These are phyloP conservation scores for Perca fluviatilis DNA, from an alignment of 2,113 vertebrate genomes.

Conservation along the genomic window DNA sequence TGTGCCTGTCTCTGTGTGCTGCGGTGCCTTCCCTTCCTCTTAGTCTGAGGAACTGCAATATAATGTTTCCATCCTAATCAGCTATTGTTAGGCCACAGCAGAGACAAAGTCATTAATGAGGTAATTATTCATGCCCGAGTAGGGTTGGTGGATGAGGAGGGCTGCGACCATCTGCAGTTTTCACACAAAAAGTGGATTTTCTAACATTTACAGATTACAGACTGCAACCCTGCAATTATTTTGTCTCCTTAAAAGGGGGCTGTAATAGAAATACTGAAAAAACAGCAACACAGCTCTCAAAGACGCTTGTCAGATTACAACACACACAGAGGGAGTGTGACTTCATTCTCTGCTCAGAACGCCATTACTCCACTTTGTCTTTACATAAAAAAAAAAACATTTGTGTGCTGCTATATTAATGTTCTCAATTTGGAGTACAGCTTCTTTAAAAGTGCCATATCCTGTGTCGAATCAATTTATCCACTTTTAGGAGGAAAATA, in stretches of 20 bases:
- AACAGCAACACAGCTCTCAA: no score
- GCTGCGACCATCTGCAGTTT: slow-evolving; percentile 12
- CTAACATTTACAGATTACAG: not conserved
- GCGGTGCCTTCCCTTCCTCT: not conserved
- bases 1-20: not conserved
- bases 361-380: no score
- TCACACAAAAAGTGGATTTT: not conserved
- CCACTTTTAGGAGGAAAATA: slow-evolving; percentile 10
- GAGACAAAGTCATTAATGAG: slow-evolving; percentile 60
- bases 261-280: no score
- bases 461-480: slow-evolving; percentile 30
- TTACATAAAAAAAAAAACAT: no score
- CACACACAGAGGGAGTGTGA: no score
- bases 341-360: no score
- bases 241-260: not conserved
- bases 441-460: not conserved
- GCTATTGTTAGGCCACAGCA: slow-evolving; percentile 37
- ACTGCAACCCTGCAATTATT: not conserved
- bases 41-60: slow-evolving; percentile 7
- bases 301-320: no score
- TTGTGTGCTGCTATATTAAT: no score
- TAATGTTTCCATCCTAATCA: slow-evolving; percentile 49
- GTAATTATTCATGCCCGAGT: slow-evolving; percentile 64
- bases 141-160: slow-evolving; percentile 5
- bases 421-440: no score